A percentile compares a stretch with the other conserved stretches of the same genome.
Conservation (phyloP, 1,140 invertebrate species). For the Schlechtendalia chinensis region DNA sequence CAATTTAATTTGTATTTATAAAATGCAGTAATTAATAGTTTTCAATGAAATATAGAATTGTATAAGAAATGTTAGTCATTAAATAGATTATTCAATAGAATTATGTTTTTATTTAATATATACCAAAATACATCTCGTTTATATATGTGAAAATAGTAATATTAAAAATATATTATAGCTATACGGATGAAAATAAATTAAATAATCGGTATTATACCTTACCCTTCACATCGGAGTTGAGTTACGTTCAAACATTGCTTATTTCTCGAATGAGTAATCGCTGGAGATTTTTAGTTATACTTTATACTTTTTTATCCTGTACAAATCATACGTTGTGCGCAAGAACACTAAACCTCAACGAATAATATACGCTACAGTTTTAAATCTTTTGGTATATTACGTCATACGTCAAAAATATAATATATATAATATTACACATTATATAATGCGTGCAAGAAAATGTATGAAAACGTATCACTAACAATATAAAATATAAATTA, state of each 20-base stretch:
- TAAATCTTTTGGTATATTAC: conserved; percentile 5
- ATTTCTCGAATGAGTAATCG: conserved; percentile 15
- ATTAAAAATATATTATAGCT: too few relatives aligned
- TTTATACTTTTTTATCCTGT: neutral
- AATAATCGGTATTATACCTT: neutral
- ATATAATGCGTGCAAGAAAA: neutral
- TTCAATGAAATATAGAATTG: too few relatives aligned
- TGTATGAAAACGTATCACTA: neutral
- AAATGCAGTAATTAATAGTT: too few relatives aligned
- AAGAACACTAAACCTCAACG: conserved; percentile 10
- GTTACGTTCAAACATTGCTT: neutral
- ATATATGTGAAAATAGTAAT: too few relatives aligned
- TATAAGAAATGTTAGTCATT: too few relatives aligned
- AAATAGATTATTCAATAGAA: too few relatives aligned
- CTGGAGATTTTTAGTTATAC: neutral
- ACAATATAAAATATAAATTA: neutral
- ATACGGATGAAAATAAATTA: neutral
- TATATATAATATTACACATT: neutral
- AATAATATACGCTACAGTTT: neutral
- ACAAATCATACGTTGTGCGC: conserved; percentile 9
- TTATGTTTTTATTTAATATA: too few relatives aligned
- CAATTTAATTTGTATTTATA: too few relatives aligned
- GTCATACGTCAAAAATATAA: neutral
- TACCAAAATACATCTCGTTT: too few relatives aligned
- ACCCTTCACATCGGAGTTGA: neutral